These are phyloP conservation scores for Sturmia bella DNA, from an alignment of 2,888 invertebrate genomes.

Conservation along the genomic window DNA sequence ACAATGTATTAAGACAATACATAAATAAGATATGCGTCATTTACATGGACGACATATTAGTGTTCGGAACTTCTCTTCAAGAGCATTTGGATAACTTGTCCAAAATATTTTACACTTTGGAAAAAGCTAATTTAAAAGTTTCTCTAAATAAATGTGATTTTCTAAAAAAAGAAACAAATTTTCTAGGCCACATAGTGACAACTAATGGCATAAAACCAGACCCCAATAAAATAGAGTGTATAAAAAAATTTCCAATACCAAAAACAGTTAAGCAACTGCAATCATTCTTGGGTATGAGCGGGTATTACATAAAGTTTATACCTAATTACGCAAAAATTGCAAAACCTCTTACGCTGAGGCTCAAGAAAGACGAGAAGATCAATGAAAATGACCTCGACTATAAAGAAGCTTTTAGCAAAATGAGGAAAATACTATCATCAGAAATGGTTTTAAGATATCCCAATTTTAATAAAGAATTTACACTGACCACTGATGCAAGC, in stretches of 20 bases:
- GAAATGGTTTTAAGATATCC: constrained; percentile 10
- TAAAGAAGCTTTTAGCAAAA: constrained; percentile 6
- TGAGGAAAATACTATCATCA: constrained; percentile 9
- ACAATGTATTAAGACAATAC: neutral
- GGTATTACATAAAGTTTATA: constrained; percentile 9
- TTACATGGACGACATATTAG: constrained; percentile 4
- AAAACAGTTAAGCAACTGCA: neutral
- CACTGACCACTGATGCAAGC: neutral
- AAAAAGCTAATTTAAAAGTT: too few species aligned
- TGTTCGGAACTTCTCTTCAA: neutral
- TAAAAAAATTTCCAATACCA: constrained; percentile 1
- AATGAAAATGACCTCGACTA: constrained; percentile 12
- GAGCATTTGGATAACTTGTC: too few species aligned
- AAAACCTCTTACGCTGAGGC: neutral
- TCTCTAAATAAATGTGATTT: neutral
- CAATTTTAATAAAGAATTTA: neutral
- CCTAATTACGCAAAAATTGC: constrained; percentile 18
- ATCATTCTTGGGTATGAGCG: neutral
- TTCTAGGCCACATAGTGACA: neutral
- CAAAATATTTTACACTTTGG: too few species aligned
- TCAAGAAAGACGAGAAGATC: constrained; percentile 15
- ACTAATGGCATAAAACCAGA: neutral
- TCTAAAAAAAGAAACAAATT: neutral
- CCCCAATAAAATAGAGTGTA: constrained; percentile 2
- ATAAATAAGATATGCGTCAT: constrained; percentile 11